phyloP scores from a whole-genome alignment of 2,113 vertebrate species.

The Reinhardtius hippoglossoides region DNA sequence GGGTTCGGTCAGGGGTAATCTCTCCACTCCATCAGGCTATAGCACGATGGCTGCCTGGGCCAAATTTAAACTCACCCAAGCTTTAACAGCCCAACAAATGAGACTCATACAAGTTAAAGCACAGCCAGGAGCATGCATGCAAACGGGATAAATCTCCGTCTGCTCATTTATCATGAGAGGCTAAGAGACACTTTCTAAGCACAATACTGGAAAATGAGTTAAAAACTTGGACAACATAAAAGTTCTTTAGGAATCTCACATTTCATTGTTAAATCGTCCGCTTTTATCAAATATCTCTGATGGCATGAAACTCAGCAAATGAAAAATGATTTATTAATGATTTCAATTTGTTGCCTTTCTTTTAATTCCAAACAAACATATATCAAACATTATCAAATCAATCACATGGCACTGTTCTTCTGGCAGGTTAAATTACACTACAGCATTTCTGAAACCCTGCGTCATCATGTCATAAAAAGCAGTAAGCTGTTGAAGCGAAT shows the following conservation, averaged over 20 bases:
- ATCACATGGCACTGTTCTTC: not conserved
- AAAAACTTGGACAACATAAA: slow-evolving; percentile 3
- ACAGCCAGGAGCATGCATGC: slow-evolving; percentile 29
- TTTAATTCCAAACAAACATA: not conserved
- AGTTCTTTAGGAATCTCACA: not conserved
- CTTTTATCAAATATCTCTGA: not conserved
- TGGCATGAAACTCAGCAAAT: not conserved
- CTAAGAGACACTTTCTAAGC: slow-evolving; percentile 34
- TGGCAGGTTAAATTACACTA: not conserved
- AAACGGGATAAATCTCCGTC: slow-evolving; percentile 17
- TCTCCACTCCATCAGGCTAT: slow-evolving; percentile 29
- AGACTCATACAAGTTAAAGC: slow-evolving; percentile 4
- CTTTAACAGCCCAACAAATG: slow-evolving; percentile 36
- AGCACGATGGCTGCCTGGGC: slow-evolving; percentile 13
- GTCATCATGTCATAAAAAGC: slow-evolving; percentile 13
- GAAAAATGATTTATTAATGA: not conserved
- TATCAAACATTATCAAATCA: not conserved
- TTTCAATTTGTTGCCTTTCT: not conserved
- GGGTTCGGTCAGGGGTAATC: slow-evolving; percentile 52
- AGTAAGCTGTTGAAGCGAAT: slow-evolving; percentile 7
- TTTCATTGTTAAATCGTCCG: not conserved
- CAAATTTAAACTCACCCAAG: slow-evolving; percentile 35
- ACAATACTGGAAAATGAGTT: not conserved
- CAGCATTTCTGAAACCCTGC: slow-evolving; percentile 6
- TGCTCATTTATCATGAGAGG: slow-evolving; percentile 44